Percentiles rank a stretch among this genome's conserved stretches.
These are phyloP conservation scores for Eucriotettix oculatus DNA, from an alignment of 2,888 invertebrate genomes.

Conservation along the genomic window DNA sequence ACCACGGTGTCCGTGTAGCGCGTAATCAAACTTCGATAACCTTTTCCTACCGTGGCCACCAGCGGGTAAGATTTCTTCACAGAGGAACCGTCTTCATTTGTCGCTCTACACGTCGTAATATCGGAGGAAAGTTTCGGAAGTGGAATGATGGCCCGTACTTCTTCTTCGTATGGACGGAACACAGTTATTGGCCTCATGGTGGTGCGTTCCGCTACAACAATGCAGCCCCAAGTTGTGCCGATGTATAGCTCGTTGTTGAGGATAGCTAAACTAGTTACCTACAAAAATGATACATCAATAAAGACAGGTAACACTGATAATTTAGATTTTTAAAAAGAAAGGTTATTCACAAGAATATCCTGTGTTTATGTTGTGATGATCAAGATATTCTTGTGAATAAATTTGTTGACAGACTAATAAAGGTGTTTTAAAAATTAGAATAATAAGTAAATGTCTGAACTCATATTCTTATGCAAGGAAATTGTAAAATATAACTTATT, in stretches of 20 bases:
- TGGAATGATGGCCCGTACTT: conserved; percentile 35
- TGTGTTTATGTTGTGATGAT: too few relatives aligned
- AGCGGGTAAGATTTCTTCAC: conserved; percentile 29
- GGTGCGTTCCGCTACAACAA: conserved; percentile 72
- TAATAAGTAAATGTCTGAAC: too few relatives aligned
- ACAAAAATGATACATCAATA: too few relatives aligned
- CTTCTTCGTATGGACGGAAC: conserved; percentile 80
- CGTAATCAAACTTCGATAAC: conserved; percentile 56
- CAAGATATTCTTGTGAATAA: too few relatives aligned
- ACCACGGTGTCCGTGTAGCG: conserved; percentile 19
- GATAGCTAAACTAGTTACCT: conserved; percentile 55
- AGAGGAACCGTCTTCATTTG: conserved; percentile 7
- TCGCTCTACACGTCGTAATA: not conserved
- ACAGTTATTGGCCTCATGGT: conserved; percentile 74
- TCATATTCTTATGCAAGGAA: too few relatives aligned
- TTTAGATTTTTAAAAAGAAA: too few relatives aligned
- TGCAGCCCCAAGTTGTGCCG: conserved; percentile 89
- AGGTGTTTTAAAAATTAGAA: too few relatives aligned
- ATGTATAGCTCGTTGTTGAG: conserved; percentile 60
- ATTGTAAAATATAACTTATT: too few relatives aligned
- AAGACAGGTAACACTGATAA: too few relatives aligned
- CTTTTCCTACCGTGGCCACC: conserved; percentile 64
- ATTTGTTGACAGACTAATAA: too few relatives aligned
- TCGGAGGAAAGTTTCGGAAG: conserved; percentile 1
- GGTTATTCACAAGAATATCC: too few relatives aligned